These are phyloP conservation scores for Chloroceryle amazona DNA, from an alignment of 2,797 vertebrate species.

Conservation along the genomic window DNA sequence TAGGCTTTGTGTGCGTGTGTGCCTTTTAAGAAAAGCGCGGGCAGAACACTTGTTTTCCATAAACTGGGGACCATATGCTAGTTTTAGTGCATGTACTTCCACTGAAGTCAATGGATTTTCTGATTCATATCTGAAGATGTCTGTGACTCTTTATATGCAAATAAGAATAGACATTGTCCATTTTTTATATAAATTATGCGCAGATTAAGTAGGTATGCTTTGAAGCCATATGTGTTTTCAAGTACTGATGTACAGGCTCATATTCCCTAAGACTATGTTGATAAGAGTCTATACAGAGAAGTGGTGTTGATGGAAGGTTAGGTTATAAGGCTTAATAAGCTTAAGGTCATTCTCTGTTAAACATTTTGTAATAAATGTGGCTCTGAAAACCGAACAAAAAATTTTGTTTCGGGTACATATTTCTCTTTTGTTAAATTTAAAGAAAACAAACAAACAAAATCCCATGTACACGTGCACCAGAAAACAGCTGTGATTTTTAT, in stretches of 20 bases:
- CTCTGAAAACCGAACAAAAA: background rate
- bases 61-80: background rate
- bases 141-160: conserved; percentile 6
- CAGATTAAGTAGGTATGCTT: background rate
- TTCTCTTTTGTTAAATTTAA: conserved; percentile 1
- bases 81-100: background rate
- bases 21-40: background rate
- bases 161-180: background rate
- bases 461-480: background rate
- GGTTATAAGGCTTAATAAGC: background rate
- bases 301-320: background rate
- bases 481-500: conserved; percentile 55
- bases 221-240: background rate
- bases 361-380: background rate
- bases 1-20: background rate
- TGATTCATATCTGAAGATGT: conserved; percentile 4
- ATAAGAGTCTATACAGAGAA: background rate
- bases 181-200: conserved; percentile 10
- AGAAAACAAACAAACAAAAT: background rate
- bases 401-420: background rate
- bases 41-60: conserved; percentile 7
- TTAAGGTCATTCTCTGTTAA: background rate
- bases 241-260: background rate
- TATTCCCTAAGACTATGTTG: background rate
- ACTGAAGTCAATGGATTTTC: background rate